Conservation (phyloP, 2,797 vertebrate genomes). For the Pangasius larnaudii region DNA sequence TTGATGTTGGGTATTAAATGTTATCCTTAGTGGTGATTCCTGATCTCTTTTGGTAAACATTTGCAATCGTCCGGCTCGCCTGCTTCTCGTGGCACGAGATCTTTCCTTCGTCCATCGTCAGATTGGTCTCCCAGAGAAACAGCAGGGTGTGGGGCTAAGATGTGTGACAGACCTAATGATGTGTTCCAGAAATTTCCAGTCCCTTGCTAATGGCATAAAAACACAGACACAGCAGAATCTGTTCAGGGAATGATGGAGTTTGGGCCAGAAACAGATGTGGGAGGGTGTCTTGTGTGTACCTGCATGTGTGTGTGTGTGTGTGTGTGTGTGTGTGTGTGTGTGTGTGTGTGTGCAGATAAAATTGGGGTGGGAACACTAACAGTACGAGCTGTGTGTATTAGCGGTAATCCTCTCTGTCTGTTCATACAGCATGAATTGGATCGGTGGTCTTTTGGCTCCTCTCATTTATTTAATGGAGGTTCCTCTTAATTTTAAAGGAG, state of each 20-base stretch:
- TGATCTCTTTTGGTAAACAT: neutral
- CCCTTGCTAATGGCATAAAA: conserved; percentile 7
- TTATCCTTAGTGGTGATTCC: neutral
- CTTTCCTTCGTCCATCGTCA: conserved; percentile 20
- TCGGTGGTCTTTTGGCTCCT: conserved; percentile 57
- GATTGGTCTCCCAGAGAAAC: conserved; percentile 32
- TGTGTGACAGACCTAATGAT: conserved; percentile 51
- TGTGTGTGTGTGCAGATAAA: neutral
- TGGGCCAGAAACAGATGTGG: conserved; percentile 23
- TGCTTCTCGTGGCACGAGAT: conserved; percentile 16
- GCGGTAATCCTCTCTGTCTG: conserved; percentile 70
- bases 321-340: neutral
- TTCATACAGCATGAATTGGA: conserved; percentile 70
- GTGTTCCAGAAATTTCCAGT: conserved; percentile 50
- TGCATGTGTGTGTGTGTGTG: neutral
- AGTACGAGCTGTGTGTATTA: conserved; percentile 66
- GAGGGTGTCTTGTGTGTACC: neutral
- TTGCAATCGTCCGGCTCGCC: neutral
- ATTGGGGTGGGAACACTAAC: conserved; percentile 62
- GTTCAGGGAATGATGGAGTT: conserved; percentile 40
- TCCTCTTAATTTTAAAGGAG: conserved; percentile 78
- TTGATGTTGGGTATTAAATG: neutral
- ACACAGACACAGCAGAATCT: conserved; percentile 31
- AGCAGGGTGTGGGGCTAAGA: conserved; percentile 7
- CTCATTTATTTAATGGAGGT: conserved; percentile 72